Evolutionary conservation across 2,888 invertebrate species (phyloP).

Genomic region (Drosophila mercatorum): DNA sequence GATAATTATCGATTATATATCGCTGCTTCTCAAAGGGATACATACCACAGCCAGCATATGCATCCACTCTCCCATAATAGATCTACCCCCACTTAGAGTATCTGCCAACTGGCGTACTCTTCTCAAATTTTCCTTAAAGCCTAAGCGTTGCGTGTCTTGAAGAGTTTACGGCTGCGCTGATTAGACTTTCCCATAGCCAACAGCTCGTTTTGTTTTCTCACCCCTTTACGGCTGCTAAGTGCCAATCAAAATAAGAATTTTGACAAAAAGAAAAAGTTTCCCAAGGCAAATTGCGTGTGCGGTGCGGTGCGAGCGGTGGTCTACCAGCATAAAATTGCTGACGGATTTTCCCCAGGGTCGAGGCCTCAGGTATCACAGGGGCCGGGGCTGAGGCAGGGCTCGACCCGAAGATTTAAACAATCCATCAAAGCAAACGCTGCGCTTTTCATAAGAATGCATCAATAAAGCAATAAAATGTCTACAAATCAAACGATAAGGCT

Average conservation of each 20-base stretch:
- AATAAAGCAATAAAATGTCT: constrained; percentile 81
- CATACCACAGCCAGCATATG: no score
- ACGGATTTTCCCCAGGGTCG: constrained; percentile 50
- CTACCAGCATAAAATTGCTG: constrained; percentile 80
- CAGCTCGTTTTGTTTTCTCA: constrained; percentile 53
- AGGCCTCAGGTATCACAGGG: constrained; percentile 45
- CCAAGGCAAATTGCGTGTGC: constrained; percentile 75
- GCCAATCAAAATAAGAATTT: constrained; percentile 74
- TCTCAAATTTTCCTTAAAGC: neutral
- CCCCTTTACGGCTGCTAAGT: constrained; percentile 62
- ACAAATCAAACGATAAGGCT: constrained; percentile 76
- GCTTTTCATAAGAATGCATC: constrained; percentile 76
- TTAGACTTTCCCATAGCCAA: constrained; percentile 64
- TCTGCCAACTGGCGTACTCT: neutral
- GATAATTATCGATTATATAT: neutral
- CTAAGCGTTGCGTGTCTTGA: constrained; percentile 39
- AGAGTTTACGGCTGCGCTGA: constrained; percentile 3
- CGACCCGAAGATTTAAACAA: constrained; percentile 54
- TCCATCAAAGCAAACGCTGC: constrained; percentile 72
- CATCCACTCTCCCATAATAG: no score
- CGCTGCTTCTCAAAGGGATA: no score
- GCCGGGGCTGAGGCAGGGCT: neutral
- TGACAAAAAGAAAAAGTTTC: constrained; percentile 72
- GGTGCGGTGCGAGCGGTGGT: constrained; percentile 39
- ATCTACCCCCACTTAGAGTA: neutral